phyloP scores from a whole-genome alignment of 2,888 invertebrate species.

The Eristalinus aeneus region DNA sequence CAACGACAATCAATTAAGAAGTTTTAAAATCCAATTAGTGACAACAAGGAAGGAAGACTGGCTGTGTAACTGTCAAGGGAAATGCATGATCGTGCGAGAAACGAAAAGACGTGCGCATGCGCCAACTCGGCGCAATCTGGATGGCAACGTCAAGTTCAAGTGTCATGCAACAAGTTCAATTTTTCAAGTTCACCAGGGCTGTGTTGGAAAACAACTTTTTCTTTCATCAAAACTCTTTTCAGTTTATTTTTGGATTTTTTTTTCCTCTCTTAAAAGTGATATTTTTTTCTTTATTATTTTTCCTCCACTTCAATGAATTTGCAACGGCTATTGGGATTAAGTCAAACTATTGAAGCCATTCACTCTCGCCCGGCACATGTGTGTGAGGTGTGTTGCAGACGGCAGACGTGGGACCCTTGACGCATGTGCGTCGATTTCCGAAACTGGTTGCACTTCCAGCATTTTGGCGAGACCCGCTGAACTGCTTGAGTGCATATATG shows the following conservation, averaged over 20 bases:
- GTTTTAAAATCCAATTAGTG: neutral
- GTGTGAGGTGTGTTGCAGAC: neutral
- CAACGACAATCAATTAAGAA: neutral
- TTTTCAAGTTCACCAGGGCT: constrained; percentile 61
- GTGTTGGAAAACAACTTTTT: constrained; percentile 49
- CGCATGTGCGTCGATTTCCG: constrained; percentile 53
- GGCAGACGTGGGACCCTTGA: constrained; percentile 41
- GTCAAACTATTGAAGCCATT: neutral
- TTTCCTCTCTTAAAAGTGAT: neutral
- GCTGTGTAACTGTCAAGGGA: neutral
- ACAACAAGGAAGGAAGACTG: neutral
- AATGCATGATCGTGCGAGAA: neutral
- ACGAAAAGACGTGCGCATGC: neutral
- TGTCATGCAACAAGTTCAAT: constrained; percentile 43
- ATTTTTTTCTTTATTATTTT: neutral
- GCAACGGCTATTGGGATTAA: neutral
- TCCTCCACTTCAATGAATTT: neutral
- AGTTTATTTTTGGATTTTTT: constrained; percentile 1
- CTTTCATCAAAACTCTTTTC: constrained; percentile 1
- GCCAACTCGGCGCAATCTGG: neutral
- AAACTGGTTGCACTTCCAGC: neutral
- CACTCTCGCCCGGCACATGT: neutral
- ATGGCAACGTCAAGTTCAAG: constrained; percentile 57
- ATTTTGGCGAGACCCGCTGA: neutral
- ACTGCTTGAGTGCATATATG: neutral